Evolutionary conservation across 2,888 invertebrate species (phyloP).

Genomic region (Xestia xanthographa): DNA sequence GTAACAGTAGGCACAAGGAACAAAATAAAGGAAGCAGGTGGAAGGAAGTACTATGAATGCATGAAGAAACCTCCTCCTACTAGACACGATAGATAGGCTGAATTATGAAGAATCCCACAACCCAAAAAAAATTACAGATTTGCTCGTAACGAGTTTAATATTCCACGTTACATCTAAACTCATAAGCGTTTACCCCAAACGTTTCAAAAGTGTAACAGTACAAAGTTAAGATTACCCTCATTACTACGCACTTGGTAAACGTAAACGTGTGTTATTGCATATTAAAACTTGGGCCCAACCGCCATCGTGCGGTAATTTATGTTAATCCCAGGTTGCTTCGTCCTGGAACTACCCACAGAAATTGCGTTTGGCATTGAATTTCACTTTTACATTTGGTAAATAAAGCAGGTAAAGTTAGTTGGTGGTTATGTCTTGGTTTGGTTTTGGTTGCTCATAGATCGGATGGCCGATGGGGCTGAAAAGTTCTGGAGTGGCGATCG

Average conservation of each 20-base stretch:
- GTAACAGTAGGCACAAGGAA: no score
- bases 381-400: constrained; percentile 5
- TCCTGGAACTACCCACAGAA: constrained; percentile 40
- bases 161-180: constrained; percentile 13
- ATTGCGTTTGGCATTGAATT: constrained; percentile 22
- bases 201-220: constrained; percentile 38
- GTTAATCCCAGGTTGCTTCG: constrained; percentile 60
- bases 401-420: no score
- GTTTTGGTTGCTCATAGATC: no score
- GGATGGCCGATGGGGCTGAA: no score
- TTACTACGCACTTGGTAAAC: constrained; percentile 53
- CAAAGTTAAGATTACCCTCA: constrained; percentile 59
- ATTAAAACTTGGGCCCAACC: constrained; percentile 65
- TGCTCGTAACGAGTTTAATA: constrained; percentile 11
- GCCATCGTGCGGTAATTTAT: constrained; percentile 61
- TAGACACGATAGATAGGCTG: no score
- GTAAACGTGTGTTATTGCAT: constrained; percentile 64
- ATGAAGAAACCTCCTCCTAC: no score
- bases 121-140: constrained; percentile 11
- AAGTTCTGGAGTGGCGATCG: no score
- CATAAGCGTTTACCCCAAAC: constrained; percentile 36
- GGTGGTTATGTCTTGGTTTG: no score
- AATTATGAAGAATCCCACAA: no score
- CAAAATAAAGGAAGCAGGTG: no score
- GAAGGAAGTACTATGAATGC: no score